Evolutionary conservation across 2,797 vertebrate species (phyloP).

Genomic region (Mastacembelus armatus): DNA sequence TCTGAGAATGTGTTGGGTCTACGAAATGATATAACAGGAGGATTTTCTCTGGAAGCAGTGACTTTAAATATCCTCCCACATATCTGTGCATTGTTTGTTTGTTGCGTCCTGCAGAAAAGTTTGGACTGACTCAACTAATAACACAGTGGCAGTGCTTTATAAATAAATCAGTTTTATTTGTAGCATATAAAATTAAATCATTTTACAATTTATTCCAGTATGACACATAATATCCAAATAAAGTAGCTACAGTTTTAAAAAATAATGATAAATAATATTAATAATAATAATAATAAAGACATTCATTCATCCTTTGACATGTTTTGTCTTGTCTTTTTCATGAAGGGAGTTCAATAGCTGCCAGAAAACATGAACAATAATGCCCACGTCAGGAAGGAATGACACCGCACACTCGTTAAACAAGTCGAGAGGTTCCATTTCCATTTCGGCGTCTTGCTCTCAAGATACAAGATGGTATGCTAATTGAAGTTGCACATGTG

Average conservation of each 20-base stretch:
- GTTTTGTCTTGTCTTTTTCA: slow-evolving; percentile 88
- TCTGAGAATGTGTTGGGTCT: slow-evolving; percentile 61
- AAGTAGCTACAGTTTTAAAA: slow-evolving; percentile 94
- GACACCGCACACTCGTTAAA: slow-evolving; percentile 83
- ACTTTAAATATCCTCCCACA: slow-evolving; percentile 28
- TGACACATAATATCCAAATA: slow-evolving; percentile 92
- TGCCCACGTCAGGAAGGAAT: slow-evolving; percentile 90
- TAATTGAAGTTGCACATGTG: slow-evolving; percentile 79
- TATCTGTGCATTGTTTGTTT: slow-evolving; percentile 17
- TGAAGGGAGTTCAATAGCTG: slow-evolving; percentile 90
- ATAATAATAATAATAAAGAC: slow-evolving; percentile 85
- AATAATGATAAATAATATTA: slow-evolving; percentile 99
- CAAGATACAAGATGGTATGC: slow-evolving; percentile 78
- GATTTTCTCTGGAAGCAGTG: slow-evolving; percentile 35
- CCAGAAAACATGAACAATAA: slow-evolving; percentile 90
- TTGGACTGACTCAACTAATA: slow-evolving; percentile 46
- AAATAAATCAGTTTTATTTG: slow-evolving; percentile 99
- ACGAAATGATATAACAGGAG: slow-evolving; percentile 65
- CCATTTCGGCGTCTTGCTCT: slow-evolving; percentile 70
- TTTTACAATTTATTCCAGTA: slow-evolving; percentile 99
- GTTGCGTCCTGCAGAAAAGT: neutral
- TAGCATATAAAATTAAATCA: slow-evolving; percentile 99
- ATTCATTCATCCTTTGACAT: slow-evolving; percentile 95
- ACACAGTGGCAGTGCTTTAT: slow-evolving; percentile 86
- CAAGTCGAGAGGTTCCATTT: slow-evolving; percentile 71